Evolutionary conservation across 1,140 invertebrate genomes (phyloP).

Genomic region (Branchinecta lynchi): DNA sequence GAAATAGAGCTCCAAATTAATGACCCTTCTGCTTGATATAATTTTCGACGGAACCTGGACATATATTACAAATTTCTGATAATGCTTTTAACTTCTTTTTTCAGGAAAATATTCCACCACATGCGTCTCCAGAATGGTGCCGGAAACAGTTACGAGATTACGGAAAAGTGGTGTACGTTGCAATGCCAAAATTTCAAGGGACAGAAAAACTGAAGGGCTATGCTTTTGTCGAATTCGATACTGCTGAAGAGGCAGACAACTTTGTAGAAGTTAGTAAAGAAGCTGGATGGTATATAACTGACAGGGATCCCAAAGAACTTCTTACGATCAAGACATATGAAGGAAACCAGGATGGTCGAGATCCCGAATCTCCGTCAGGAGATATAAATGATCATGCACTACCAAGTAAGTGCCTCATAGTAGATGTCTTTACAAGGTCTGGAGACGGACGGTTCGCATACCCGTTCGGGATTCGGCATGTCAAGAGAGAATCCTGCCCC

Average conservation of each 20-base stretch:
- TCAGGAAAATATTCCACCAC: constrained; percentile 1
- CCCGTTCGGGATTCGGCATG: no score
- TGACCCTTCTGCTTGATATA: no score
- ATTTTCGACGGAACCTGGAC: no score
- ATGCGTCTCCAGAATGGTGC: background rate
- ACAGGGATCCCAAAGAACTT: background rate
- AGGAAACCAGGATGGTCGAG: background rate
- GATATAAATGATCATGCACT: no score
- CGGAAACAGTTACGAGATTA: background rate
- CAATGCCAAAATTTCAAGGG: background rate
- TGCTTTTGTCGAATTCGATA: constrained; percentile 7
- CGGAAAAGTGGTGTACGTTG: background rate
- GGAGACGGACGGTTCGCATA: no score
- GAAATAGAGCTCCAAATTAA: no score
- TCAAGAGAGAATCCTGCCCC: no score
- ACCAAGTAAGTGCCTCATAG: no score
- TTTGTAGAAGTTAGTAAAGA: background rate
- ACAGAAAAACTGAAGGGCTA: background rate
- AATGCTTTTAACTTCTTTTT: background rate
- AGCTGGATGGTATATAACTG: background rate
- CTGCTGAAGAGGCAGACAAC: background rate
- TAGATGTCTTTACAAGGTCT: no score
- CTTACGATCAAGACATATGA: background rate
- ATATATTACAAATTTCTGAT: no score
- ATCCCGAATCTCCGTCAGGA: no score